Evolutionary conservation across 2,888 invertebrate genomes (phyloP).

Genomic region (Pycnomerus fuliginosus): DNA sequence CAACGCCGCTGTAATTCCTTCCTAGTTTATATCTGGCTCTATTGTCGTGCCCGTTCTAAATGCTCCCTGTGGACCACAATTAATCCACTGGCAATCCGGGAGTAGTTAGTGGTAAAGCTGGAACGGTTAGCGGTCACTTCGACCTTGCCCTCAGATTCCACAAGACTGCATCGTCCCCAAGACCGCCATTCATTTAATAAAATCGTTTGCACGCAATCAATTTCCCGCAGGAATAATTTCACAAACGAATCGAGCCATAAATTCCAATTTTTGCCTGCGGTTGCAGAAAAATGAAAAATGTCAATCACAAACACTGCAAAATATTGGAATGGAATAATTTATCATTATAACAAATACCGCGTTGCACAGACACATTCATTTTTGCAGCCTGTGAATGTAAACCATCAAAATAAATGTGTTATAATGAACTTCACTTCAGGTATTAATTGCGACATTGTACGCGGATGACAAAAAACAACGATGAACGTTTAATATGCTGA

Average conservation of each 20-base stretch:
- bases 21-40: conserved; percentile 46
- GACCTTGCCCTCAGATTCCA: conserved; percentile 38
- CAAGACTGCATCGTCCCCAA: conserved; percentile 35
- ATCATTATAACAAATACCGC: conserved; percentile 22
- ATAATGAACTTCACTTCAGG: too few species aligned
- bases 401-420: too few species aligned
- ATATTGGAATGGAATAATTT: conserved; percentile 31
- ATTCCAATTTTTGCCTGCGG: conserved; percentile 24
- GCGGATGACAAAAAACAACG: too few species aligned
- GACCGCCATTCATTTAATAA: conserved; percentile 32
- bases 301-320: conserved; percentile 42
- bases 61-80: conserved; percentile 49
- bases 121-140: conserved; percentile 45
- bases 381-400: too few species aligned
- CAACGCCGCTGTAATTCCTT: conserved; percentile 44
- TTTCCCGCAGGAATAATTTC: too few species aligned
- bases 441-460: too few species aligned
- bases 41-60: conserved; percentile 47
- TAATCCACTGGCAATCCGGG: conserved; percentile 48
- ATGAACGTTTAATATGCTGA: too few species aligned
- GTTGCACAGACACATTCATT: too few species aligned
- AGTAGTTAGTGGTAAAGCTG: conserved; percentile 43
- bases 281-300: conserved; percentile 42
- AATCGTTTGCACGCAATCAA: too few species aligned
- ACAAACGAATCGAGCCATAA: conserved; percentile 7